Evolutionary conservation across 2,888 invertebrate genomes (phyloP), one percentile per base, ranked within the genome.

Genomic region (Ptilodon capucinus): DNA sequence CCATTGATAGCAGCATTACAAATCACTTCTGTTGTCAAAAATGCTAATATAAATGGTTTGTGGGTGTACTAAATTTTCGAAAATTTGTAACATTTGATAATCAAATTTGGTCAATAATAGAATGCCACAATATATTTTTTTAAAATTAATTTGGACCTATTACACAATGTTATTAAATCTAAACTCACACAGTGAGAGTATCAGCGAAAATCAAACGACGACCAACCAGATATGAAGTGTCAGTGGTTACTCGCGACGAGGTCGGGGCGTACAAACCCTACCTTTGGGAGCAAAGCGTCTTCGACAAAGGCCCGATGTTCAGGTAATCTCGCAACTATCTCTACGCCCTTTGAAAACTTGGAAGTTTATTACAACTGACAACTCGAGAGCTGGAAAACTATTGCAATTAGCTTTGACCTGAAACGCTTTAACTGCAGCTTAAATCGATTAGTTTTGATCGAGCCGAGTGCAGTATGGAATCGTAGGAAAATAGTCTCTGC

Each of bases 231-330:
- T 97, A 97, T 83, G 97, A 97, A 88, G 96, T 97, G 42, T 97
- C 97, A 0, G 97, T 98, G 34, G 98, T 98, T 45, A 97, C 97
- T 16, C 92, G 98, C 56, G 98, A 98, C 81, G 98, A 98, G 92
- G 98, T 98, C 34, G 97, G 97, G 35, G 98, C 98, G 61, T 98
- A 97, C 91, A 98, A 98, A 82, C 98, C 98, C 30, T 98, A 98
- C 88, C 93, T 98, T 43, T 97, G 97, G 97, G 97, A 98, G 82
- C 97, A 98, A 87, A 97, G 96, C 66, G 95, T 97, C 48, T 98
- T 98, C 79, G 97, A 97, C 81, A 97, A 97, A 92, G 97, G 97
- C 21, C 95, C 97, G 17, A 97, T 98, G 97, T 97, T 97, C 89
- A 94, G 97, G 93, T 93, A 74, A 73, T 68, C 61, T 53, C 41